Conservation (phyloP, 1,140 invertebrate genomes). For the Atta texana region DNA sequence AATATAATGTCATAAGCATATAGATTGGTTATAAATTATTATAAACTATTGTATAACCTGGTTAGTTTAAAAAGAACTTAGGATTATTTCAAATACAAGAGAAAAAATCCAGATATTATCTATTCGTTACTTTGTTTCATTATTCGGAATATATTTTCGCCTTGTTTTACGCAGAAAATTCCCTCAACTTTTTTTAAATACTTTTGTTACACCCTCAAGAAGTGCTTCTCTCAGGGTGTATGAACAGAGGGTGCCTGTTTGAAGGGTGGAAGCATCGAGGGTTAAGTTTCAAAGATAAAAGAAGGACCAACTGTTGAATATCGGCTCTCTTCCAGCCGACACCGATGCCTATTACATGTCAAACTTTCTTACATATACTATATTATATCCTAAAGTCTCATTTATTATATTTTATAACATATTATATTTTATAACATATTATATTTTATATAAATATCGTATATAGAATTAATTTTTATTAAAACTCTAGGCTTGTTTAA, state of each 20-base stretch:
- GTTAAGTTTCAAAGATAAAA: slow-evolving; percentile 85
- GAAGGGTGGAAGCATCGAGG: slow-evolving; percentile 72
- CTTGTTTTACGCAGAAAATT: slow-evolving; percentile 42
- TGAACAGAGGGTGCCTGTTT: slow-evolving; percentile 74
- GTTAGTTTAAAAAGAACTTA: background rate
- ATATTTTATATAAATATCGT: background rate
- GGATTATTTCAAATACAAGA: background rate
- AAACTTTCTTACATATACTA: slow-evolving; percentile 25
- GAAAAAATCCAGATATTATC: background rate
- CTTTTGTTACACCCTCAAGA: slow-evolving; percentile 42
- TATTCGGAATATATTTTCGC: background rate
- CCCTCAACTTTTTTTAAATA: slow-evolving; percentile 37
- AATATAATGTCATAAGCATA: background rate
- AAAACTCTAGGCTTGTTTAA: background rate
- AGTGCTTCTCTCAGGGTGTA: slow-evolving; percentile 39
- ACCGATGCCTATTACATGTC: slow-evolving; percentile 29
- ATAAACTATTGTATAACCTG: too few relatives aligned
- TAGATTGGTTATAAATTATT: background rate
- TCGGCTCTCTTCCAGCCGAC: slow-evolving; percentile 71
- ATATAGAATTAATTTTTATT: slow-evolving; percentile 7
- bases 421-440: background rate
- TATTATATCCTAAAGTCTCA: background rate
- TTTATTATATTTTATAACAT: background rate
- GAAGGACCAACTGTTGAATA: slow-evolving; percentile 87
- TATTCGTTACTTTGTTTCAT: background rate